Evolutionary conservation across 2,888 invertebrate species (phyloP).

Genomic region (Enoplolaimus lenunculus): DNA sequence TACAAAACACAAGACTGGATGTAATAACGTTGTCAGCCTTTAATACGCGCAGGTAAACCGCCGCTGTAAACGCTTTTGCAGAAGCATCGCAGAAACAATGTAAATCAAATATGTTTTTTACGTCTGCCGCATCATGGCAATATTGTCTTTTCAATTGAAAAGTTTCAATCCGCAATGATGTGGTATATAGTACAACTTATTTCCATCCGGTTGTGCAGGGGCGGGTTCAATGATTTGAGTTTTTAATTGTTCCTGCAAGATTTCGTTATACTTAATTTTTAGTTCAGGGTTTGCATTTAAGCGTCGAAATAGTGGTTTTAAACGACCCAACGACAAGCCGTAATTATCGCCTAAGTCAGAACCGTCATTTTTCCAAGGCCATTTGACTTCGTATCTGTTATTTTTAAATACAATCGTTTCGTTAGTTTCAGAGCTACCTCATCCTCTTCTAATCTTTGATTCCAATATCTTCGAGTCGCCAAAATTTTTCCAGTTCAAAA

Average conservation of each 20-base stretch:
- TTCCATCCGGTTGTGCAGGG: slow-evolving; percentile 6
- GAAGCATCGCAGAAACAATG: not conserved
- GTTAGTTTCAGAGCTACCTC: slow-evolving; percentile 5
- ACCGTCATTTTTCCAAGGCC: slow-evolving; percentile 13
- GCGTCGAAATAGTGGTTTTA: not conserved
- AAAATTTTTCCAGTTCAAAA: slow-evolving; percentile 12
- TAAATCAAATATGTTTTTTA: not conserved
- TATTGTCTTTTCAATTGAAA: not conserved
- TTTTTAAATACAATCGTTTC: slow-evolving; percentile 7
- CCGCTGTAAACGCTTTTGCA: not conserved
- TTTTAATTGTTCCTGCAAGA: slow-evolving; percentile 20
- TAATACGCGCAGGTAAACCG: not conserved
- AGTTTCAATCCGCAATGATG: slow-evolving; percentile 24
- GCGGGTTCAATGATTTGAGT: slow-evolving; percentile 21
- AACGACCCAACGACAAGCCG: slow-evolving; percentile 9
- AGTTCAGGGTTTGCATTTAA: slow-evolving; percentile 11
- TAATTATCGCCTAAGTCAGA: slow-evolving; percentile 5
- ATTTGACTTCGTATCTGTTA: slow-evolving; percentile 7
- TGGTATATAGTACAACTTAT: slow-evolving; percentile 25
- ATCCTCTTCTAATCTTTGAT: slow-evolving; percentile 6
- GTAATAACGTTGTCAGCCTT: not conserved
- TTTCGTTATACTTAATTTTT: slow-evolving; percentile 20
- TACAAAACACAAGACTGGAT: slow-evolving; percentile 17
- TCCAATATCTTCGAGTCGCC: slow-evolving; percentile 15
- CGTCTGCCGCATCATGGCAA: not conserved